Percentiles rank a stretch among this genome's conserved stretches.
phyloP scores from a whole-genome alignment of 2,888 invertebrate species.

The Chromoteleia sp. region DNA sequence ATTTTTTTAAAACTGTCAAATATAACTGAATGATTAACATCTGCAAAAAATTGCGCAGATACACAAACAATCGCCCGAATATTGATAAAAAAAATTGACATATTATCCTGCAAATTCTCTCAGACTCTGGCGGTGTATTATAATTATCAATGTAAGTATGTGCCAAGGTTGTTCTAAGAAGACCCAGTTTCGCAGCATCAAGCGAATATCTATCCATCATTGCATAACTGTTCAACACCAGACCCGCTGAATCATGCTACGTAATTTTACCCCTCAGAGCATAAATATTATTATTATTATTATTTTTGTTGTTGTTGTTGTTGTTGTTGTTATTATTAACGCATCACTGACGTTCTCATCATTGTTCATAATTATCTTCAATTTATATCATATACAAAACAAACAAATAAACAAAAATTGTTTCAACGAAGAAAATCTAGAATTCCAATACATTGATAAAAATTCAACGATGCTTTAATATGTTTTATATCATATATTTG shows the following conservation, averaged over 20 bases:
- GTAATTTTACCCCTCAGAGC: conserved; percentile 49
- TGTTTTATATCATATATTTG: too few relatives aligned
- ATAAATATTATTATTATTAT: conserved; percentile 34
- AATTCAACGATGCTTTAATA: too few relatives aligned
- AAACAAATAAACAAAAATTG: background rate
- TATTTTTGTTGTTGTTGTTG: too few relatives aligned
- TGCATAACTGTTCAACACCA: conserved; percentile 60
- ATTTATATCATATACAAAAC: background rate
- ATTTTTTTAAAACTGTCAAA: too few relatives aligned
- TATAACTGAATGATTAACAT: too few relatives aligned
- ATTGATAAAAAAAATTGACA: conserved; percentile 40
- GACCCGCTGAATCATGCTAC: conserved; percentile 60
- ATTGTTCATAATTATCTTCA: conserved; percentile 24
- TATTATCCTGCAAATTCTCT: conserved; percentile 38
- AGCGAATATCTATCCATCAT: conserved; percentile 60
- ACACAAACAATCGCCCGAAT: background rate
- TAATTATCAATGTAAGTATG: conserved; percentile 63
- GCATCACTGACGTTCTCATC: conserved; percentile 12
- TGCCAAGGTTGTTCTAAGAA: conserved; percentile 65
- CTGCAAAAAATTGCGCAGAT: background rate
- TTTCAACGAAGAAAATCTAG: background rate
- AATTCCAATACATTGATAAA: too few relatives aligned
- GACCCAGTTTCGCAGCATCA: conserved; percentile 65
- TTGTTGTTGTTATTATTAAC: conserved; percentile 37
- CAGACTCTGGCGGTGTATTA: conserved; percentile 23